Percentiles rank a stretch among this genome's conserved stretches.
phyloP scores from a whole-genome alignment of 2,888 invertebrate genomes.

The Xestoiulus laeticollis region DNA sequence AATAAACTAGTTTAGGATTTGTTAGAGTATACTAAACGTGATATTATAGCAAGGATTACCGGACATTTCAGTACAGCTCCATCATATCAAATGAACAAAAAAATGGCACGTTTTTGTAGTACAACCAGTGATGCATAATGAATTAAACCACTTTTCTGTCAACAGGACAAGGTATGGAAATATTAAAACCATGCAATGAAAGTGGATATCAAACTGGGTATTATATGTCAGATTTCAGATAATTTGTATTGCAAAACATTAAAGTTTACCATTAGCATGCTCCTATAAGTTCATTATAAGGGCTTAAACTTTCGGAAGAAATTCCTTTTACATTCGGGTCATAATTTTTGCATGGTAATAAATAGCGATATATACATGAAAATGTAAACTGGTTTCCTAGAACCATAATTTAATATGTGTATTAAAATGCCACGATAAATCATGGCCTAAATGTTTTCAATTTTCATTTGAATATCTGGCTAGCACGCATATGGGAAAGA shows the following conservation, averaged over 20 bases:
- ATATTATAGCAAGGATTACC: neutral
- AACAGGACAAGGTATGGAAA: neutral
- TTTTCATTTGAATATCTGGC: neutral
- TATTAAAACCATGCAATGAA: neutral
- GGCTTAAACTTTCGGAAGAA: neutral
- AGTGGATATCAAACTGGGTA: neutral
- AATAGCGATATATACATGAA: neutral
- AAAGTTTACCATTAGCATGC: neutral
- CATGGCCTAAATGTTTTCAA: neutral
- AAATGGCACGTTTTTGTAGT: slow-evolving; percentile 20
- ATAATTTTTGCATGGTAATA: neutral
- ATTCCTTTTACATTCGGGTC: neutral
- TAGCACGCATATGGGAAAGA: neutral
- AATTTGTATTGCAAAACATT: slow-evolving; percentile 11
- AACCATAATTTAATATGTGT: neutral
- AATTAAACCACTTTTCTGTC: neutral
- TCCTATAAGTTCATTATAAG: neutral
- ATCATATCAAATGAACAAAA: neutral
- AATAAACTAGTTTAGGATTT: neutral
- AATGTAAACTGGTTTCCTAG: slow-evolving; percentile 2
- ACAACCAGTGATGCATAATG: neutral
- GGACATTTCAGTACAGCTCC: slow-evolving; percentile 1
- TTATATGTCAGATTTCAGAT: slow-evolving; percentile 20
- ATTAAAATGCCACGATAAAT: slow-evolving; percentile 9
- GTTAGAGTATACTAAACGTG: neutral